phyloP scores from a whole-genome alignment of 2,888 invertebrate species.

The Podotricha telesiphe region DNA sequence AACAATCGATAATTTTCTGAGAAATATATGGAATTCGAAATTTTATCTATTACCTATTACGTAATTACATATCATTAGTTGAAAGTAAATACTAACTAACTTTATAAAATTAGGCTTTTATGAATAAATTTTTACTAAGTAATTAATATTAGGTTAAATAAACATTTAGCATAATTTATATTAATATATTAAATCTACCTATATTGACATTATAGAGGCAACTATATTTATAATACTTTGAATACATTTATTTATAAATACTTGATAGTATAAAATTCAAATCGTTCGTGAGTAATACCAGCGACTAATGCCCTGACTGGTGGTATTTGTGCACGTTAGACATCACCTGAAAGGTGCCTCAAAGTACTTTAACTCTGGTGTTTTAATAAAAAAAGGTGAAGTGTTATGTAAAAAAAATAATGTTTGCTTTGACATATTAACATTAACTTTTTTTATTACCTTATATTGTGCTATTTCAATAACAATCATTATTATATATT shows the following conservation, averaged over 20 bases:
- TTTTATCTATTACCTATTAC: not conserved
- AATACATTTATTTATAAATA: not conserved
- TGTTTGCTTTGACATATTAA: not conserved
- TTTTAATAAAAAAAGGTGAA: slow-evolving; percentile 23
- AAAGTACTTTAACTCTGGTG: slow-evolving; percentile 44
- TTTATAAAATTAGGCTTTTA: too few species aligned
- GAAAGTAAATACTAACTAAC: too few species aligned
- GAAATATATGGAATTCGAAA: not conserved
- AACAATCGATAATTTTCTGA: slow-evolving; percentile 24
- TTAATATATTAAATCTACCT: too few species aligned
- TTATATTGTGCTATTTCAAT: not conserved
- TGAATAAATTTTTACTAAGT: too few species aligned
- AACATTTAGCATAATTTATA: too few species aligned
- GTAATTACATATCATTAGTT: not conserved
- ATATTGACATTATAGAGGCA: too few species aligned
- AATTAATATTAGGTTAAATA: too few species aligned
- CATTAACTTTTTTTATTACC: not conserved
- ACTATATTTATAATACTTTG: not conserved
- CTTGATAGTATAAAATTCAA: slow-evolving; percentile 29
- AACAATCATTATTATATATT: not conserved
- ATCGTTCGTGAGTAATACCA: slow-evolving; percentile 47
- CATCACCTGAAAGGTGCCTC: slow-evolving; percentile 60
- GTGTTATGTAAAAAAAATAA: not conserved
- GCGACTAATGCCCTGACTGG: too few species aligned
- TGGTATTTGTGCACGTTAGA: slow-evolving; percentile 53